These are phyloP conservation scores for Poecile atricapillus DNA, from an alignment of 2,113 vertebrate genomes.

Conservation along the genomic window DNA sequence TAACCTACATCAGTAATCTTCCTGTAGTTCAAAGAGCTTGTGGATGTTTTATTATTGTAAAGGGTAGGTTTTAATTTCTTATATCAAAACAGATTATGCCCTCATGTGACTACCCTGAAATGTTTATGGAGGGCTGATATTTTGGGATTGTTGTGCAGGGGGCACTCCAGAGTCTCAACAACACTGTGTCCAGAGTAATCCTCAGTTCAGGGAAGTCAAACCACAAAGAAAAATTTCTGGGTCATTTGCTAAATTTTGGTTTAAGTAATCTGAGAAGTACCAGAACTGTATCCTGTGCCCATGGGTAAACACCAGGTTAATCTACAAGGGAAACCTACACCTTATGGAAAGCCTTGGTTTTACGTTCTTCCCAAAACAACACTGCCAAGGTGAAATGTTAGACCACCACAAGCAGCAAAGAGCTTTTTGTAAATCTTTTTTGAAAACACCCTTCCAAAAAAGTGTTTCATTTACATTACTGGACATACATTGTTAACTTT, in stretches of 20 bases:
- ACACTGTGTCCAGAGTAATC: neutral
- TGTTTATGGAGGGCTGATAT: neutral
- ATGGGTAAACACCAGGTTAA: neutral
- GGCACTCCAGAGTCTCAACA: neutral
- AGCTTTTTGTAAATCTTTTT: neutral
- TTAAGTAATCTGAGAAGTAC: neutral
- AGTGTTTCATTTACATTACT: neutral
- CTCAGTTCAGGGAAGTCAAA: neutral
- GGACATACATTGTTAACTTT: neutral
- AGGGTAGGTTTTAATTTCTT: neutral
- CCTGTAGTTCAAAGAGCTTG: neutral
- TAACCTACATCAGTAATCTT: neutral
- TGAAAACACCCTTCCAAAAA: neutral
- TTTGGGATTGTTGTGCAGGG: neutral
- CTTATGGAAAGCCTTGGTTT: neutral
- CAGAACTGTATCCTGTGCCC: neutral
- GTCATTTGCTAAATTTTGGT: neutral
- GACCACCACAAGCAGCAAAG: neutral
- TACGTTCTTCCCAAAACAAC: neutral
- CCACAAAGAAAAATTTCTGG: neutral
- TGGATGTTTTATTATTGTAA: neutral
- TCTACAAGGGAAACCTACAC: neutral
- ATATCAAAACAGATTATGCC: neutral
- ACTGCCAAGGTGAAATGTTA: neutral
- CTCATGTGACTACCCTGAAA: neutral